Evolutionary conservation across 2,888 invertebrate genomes (phyloP).

Genomic region (Trypoxylon attenuatum): DNA sequence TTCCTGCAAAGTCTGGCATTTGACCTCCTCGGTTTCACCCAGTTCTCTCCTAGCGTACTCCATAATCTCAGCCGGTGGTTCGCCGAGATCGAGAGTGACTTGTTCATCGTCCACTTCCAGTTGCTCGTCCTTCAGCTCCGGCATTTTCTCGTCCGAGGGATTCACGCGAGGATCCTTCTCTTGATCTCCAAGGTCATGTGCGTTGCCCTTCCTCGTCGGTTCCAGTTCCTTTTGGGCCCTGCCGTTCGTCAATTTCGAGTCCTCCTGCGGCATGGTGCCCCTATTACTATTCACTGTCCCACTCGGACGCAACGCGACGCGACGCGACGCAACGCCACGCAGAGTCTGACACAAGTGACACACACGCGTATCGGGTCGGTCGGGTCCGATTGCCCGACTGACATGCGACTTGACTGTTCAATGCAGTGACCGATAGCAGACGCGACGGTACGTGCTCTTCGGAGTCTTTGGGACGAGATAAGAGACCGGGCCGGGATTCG

Average conservation of each 20-base stretch:
- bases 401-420: no score
- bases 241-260: conserved; percentile 14
- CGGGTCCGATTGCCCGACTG: neutral
- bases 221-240: no score
- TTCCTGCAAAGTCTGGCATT: conserved; percentile 82
- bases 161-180: conserved; percentile 6
- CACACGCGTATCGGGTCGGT: neutral
- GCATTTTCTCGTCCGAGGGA: conserved; percentile 31
- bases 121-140: conserved; percentile 32
- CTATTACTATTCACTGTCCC: no score
- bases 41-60: conserved; percentile 82
- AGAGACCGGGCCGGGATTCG: no score
- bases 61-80: conserved; percentile 81
- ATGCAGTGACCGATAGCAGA: no score
- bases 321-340: neutral
- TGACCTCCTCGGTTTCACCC: conserved; percentile 84
- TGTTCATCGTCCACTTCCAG: conserved; percentile 76
- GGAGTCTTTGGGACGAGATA: no score
- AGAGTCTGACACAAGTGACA: neutral
- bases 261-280: conserved; percentile 43
- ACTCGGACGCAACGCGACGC: neutral
- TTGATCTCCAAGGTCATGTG: neutral
- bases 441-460: no score
- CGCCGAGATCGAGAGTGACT: conserved; percentile 80
- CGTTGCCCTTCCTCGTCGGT: conserved; percentile 2